Conservation (phyloP, 2,888 invertebrate genomes). For the Epirrhoe alternata region DNA sequence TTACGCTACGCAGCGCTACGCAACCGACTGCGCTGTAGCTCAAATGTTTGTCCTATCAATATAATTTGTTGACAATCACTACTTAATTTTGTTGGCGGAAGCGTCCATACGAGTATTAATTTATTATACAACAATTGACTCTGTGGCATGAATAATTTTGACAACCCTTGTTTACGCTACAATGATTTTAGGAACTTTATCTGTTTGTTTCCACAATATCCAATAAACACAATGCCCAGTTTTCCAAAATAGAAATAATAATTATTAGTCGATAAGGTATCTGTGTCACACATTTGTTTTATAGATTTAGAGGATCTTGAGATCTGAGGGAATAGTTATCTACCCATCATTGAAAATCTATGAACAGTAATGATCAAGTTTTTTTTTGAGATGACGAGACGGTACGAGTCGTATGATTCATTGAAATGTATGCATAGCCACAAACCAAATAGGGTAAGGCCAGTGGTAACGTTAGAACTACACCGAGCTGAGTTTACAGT, state of each 20-base stretch:
- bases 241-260: not conserved
- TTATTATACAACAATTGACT: not conserved
- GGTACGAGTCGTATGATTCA: conserved; percentile 14
- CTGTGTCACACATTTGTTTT: not conserved
- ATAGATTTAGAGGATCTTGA: not conserved
- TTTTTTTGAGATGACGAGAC: conserved; percentile 2
- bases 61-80: conserved; percentile 10
- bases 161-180: not conserved
- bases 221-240: not conserved
- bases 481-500: not conserved
- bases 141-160: not conserved
- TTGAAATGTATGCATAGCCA: conserved; percentile 33
- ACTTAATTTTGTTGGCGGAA: conserved; percentile 5
- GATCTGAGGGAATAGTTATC: not conserved
- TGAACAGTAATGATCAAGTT: not conserved
- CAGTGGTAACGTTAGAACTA: conserved; percentile 19
- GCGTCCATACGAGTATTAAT: not conserved
- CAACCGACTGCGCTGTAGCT: conserved; percentile 7
- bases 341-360: no score
- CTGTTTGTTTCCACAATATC: not conserved
- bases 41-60: conserved; percentile 17
- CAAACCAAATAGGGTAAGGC: conserved; percentile 39
- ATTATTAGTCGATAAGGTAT: not conserved
- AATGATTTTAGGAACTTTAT: not conserved
- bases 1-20: conserved; percentile 4